Conservation (phyloP, 2,888 invertebrate genomes). For the Allygus modestus region DNA sequence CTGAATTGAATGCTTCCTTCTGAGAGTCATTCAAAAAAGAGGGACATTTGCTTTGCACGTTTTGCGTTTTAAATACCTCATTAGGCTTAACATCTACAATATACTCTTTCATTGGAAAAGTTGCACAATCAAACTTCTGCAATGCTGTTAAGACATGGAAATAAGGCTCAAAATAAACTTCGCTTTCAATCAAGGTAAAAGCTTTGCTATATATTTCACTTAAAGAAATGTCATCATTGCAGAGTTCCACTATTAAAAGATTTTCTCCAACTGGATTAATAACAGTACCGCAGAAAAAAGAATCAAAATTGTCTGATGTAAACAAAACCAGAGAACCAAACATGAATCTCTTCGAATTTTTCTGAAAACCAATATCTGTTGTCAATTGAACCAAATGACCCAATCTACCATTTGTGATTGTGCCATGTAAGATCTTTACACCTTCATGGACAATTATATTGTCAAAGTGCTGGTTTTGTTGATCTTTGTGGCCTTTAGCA, state of each 20-base stretch:
- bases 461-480: constrained; percentile 72
- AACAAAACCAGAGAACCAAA: constrained; percentile 86
- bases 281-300: constrained; percentile 83
- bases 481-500: constrained; percentile 65
- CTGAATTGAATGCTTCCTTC: constrained; percentile 81
- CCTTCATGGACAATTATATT: constrained; percentile 77
- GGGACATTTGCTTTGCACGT: constrained; percentile 22
- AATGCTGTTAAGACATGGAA: constrained; percentile 84
- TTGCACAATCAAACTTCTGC: constrained; percentile 77
- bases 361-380: constrained; percentile 71
- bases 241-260: constrained; percentile 76
- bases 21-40: constrained; percentile 81
- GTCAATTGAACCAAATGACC: constrained; percentile 38
- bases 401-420: constrained; percentile 66
- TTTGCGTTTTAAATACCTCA: too few relatives aligned
- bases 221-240: not conserved
- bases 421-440: constrained; percentile 74
- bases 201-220: not conserved
- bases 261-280: constrained; percentile 77
- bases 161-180: constrained; percentile 90
- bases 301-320: constrained; percentile 82
- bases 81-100: constrained; percentile 77
- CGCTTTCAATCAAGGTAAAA: constrained; percentile 85
- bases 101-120: constrained; percentile 83
- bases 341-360: constrained; percentile 78